Conservation (phyloP, 1,140 invertebrate species). For the Probaryconus sp. region DNA sequence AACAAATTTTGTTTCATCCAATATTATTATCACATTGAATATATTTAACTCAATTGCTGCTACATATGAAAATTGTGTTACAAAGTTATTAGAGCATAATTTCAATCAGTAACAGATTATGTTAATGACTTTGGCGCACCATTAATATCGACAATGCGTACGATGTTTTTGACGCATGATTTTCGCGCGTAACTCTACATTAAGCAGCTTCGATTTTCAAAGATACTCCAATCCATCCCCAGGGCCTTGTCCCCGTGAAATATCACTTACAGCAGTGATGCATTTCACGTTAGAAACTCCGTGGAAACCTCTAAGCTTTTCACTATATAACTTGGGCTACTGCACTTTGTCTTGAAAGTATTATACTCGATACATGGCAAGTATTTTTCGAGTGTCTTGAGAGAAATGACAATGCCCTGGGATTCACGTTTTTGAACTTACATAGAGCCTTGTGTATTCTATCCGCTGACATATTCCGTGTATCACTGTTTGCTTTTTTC, state of each 20-base stretch:
- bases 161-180: conserved; percentile 2
- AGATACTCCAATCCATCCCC: conserved; percentile 22
- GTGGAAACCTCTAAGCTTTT: conserved; percentile 23
- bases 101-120: too few species aligned
- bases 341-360: conserved; percentile 32
- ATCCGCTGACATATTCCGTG: too few species aligned
- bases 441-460: too few species aligned
- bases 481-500: too few species aligned
- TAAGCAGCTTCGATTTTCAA: conserved; percentile 11
- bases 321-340: conserved; percentile 14
- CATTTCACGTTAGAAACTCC: conserved; percentile 40
- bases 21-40: too few species aligned
- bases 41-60: too few species aligned
- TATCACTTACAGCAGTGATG: conserved; percentile 44
- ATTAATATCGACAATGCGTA: too few species aligned
- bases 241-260: conserved; percentile 29
- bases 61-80: too few species aligned
- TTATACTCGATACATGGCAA: conserved; percentile 3
- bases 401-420: conserved; percentile 1
- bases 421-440: neutral
- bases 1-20: too few species aligned
- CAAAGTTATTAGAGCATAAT: too few species aligned
- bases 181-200: conserved; percentile 4
- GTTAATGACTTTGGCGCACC: too few species aligned
- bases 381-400: conserved; percentile 6